These are phyloP conservation scores for Ophion slaviceki DNA, from an alignment of 2,888 invertebrate species.

Conservation along the genomic window DNA sequence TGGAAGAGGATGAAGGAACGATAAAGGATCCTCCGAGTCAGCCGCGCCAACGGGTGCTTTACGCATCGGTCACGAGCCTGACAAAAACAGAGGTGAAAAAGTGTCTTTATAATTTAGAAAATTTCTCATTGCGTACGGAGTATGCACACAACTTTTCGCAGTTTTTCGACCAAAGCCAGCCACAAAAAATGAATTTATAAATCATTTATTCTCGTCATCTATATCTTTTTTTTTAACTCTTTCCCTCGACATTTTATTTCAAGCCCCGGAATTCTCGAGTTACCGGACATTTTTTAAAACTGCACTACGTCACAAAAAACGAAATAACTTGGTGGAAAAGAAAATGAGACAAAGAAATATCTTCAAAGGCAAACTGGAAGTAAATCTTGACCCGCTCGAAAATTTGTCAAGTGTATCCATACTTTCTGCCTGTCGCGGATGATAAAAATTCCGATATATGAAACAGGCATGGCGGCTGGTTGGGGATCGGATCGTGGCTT, in stretches of 20 bases:
- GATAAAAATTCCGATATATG: not conserved
- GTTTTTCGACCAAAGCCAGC: too few relatives aligned
- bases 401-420: too few relatives aligned
- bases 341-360: constrained; percentile 5
- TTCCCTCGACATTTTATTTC: too few relatives aligned
- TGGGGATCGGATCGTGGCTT: constrained; percentile 83
- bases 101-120: not conserved
- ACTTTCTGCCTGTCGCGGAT: not conserved
- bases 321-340: not conserved
- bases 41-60: constrained; percentile 71
- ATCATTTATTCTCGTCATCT: too few relatives aligned
- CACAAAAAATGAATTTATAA: too few relatives aligned
- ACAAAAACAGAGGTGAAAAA: constrained; percentile 83
- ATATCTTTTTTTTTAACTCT: too few relatives aligned
- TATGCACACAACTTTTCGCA: too few relatives aligned
- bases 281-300: too few relatives aligned
- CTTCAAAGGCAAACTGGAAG: not conserved
- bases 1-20: constrained; percentile 68
- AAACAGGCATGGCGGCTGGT: constrained; percentile 83
- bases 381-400: too few relatives aligned
- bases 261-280: too few relatives aligned
- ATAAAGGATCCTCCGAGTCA: constrained; percentile 63
- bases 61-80: constrained; percentile 78
- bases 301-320: too few relatives aligned
- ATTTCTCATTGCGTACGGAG: not conserved